Conservation (phyloP, 2,113 vertebrate species). For the Gnathonemus echidnorhynchus region DNA sequence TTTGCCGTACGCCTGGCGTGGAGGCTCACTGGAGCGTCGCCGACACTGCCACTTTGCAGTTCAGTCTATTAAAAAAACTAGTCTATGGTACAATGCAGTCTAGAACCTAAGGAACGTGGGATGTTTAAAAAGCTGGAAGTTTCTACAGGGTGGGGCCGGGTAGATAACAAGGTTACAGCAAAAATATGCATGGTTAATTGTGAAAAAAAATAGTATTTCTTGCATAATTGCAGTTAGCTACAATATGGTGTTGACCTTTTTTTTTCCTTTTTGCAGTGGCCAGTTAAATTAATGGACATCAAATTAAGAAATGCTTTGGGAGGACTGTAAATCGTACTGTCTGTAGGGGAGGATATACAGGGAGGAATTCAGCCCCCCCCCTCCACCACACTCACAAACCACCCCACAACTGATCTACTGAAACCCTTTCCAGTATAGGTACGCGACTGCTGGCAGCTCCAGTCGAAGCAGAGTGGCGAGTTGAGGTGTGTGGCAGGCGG, state of each 20-base stretch:
- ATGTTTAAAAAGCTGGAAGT: neutral
- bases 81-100: neutral
- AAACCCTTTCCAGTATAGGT: neutral
- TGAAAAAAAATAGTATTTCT: neutral
- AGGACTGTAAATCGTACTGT: neutral
- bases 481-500: too few species aligned
- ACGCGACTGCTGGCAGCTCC: neutral
- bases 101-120: neutral
- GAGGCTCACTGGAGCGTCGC: neutral
- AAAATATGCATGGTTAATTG: neutral
- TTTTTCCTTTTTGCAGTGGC: neutral
- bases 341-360: neutral
- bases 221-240: neutral
- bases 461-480: neutral
- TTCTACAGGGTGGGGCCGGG: neutral
- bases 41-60: neutral
- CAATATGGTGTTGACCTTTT: neutral
- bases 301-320: neutral
- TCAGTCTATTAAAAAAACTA: neutral
- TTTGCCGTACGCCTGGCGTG: neutral
- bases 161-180: neutral
- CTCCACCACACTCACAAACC: neutral
- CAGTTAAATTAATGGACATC: neutral
- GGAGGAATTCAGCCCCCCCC: neutral
- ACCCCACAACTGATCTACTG: neutral